These are phyloP conservation scores for Ferdinandea cuprea DNA, from an alignment of 2,888 invertebrate genomes.

Conservation along the genomic window DNA sequence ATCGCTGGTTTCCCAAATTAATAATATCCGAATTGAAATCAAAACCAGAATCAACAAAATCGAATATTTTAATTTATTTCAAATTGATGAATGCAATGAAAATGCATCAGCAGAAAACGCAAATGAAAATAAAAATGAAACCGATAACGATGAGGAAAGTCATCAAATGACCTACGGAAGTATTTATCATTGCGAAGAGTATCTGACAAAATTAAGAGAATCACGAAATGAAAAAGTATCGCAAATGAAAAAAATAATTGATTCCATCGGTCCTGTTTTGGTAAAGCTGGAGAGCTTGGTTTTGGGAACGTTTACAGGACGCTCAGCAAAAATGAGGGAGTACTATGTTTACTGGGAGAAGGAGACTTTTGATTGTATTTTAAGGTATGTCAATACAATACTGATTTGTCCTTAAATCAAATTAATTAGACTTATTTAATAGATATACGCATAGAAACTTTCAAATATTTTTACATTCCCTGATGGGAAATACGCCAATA, in stretches of 20 bases:
- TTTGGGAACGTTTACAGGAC: slow-evolving; percentile 90
- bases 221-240: slow-evolving; percentile 88
- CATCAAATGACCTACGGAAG: background rate
- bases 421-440: slow-evolving; percentile 18
- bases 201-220: slow-evolving; percentile 88
- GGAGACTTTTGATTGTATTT: slow-evolving; percentile 88
- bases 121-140: background rate
- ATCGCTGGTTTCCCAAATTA: slow-evolving; percentile 88
- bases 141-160: background rate
- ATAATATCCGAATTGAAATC: slow-evolving; percentile 87
- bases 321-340: slow-evolving; percentile 88
- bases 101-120: background rate
- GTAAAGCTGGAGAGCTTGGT: slow-evolving; percentile 94
- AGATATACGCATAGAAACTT: slow-evolving; percentile 89
- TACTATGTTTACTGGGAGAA: slow-evolving; percentile 93
- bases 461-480: slow-evolving; percentile 86
- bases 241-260: slow-evolving; percentile 88
- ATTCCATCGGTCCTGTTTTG: slow-evolving; percentile 91
- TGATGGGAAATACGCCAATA: slow-evolving; percentile 85
- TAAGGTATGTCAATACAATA: slow-evolving; percentile 84
- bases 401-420: too few relatives aligned
- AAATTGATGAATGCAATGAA: slow-evolving; percentile 75
- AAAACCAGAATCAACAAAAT: slow-evolving; percentile 85
- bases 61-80: slow-evolving; percentile 84
- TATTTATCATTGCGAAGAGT: slow-evolving; percentile 82